These are phyloP conservation scores for Pteropus rufus DNA, from an alignment of 2,797 vertebrate species.

Conservation along the genomic window DNA sequence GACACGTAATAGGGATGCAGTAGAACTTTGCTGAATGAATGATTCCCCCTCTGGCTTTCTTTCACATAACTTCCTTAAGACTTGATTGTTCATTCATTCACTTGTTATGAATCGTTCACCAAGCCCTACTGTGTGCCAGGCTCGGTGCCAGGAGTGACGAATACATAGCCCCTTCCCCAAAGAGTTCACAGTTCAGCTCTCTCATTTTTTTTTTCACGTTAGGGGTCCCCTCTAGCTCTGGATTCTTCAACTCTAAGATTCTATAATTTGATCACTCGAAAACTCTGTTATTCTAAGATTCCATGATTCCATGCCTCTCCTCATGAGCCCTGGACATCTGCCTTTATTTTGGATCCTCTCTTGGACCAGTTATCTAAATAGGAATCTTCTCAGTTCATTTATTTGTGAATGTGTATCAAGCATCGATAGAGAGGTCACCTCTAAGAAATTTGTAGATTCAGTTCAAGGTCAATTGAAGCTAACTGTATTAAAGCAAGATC, in stretches of 20 bases:
- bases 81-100: background rate
- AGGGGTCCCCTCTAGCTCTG: background rate
- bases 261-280: background rate
- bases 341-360: slow-evolving; percentile 67
- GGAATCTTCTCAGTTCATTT: slow-evolving; percentile 75
- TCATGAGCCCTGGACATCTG: slow-evolving; percentile 59
- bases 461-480: slow-evolving; percentile 78
- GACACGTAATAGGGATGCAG: too few relatives aligned
- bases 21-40: background rate
- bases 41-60: background rate
- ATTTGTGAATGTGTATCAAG: slow-evolving; percentile 64
- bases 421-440: slow-evolving; percentile 71
- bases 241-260: background rate
- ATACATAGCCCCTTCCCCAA: background rate
- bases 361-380: slow-evolving; percentile 68
- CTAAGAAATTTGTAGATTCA: slow-evolving; percentile 76
- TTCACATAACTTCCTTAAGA: background rate
- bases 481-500: slow-evolving; percentile 77
- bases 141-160: too few relatives aligned
- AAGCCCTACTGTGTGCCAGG: background rate
- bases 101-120: background rate
- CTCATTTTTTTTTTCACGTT: background rate
- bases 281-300: slow-evolving; percentile 59
- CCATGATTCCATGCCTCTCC: background rate
- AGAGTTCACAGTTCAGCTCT: background rate